Percentiles rank a stretch among this genome's conserved stretches.
Evolutionary conservation across 2,113 vertebrate genomes (phyloP).

Genomic region (Eudyptes chrysolophus): DNA sequence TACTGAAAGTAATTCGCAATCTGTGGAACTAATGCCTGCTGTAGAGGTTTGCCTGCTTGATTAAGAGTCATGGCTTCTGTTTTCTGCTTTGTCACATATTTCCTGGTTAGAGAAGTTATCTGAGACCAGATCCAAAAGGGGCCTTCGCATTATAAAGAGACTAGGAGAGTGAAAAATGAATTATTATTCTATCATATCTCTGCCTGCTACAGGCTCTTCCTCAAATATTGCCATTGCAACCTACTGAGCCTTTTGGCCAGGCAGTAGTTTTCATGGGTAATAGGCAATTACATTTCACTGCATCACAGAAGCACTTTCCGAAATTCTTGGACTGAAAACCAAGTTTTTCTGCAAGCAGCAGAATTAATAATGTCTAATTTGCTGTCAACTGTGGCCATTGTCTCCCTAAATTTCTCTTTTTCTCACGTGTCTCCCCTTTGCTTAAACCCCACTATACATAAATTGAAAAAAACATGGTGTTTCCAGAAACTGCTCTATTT

Average conservation of each 20-base stretch:
- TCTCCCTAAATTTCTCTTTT: background rate
- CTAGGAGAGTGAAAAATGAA: background rate
- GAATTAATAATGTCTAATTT: background rate
- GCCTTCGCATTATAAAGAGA: background rate
- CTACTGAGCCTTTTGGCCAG: background rate
- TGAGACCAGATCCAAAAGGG: background rate
- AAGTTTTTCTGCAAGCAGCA: background rate
- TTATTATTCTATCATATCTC: background rate
- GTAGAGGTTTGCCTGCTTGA: background rate
- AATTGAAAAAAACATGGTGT: background rate
- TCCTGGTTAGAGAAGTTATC: background rate
- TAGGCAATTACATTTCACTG: background rate
- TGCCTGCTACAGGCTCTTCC: background rate
- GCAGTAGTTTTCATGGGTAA: background rate
- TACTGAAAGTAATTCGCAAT: background rate
- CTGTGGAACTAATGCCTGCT: background rate
- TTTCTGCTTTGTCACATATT: background rate
- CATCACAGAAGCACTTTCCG: background rate
- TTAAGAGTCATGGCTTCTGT: background rate
- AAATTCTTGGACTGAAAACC: background rate
- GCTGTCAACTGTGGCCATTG: background rate
- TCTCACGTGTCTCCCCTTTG: rapidly evolving
- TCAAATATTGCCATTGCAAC: background rate
- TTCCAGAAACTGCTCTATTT: background rate
- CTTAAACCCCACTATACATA: background rate